Base-by-base conservation (phyloP, 2,113 vertebrate genomes). In the Leptodactylus fuscus region DNA sequence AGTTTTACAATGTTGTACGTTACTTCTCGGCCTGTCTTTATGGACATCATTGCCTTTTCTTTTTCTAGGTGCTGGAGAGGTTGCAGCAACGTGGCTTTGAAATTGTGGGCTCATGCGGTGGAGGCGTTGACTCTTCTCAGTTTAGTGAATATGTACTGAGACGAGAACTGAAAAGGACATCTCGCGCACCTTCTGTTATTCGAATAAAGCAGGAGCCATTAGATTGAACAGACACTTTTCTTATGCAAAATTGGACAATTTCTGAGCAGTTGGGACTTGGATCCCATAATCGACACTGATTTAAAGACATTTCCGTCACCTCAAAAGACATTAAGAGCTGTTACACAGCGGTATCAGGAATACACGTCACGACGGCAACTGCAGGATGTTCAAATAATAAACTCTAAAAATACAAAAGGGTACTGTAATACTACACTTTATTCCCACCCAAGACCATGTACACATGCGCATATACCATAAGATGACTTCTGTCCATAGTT, bases 61-160 rank as follows among this genome's bases (percentile, higher is more conserved):
- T 34, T 53, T 91, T 79, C 1, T 93, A 99, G 98, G 97, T 98
- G 88, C 93, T 99, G 85, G 97, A 99, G 89, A 92, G 96, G 85
- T 92, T 98, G 79, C 97, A 97, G 91, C 96, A 97, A 88, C 95
- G 93, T 87, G 97, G 97, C 0, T 99, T 99, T 93, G 93, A 95
- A 89, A 97, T 99, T 85, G 94, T 96, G 83, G 96, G 94, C 49
- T 98, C 98, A 0, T 97, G 97, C 76, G 98, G 97, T 7, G 97
- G 97, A 75, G 98, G 98, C 2, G 96, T 96, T 87, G 98, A 98
- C 93, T 96, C 97, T 20, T 97, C 97, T 80, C 97, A 98, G 92
- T 99, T 99, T 93, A 97, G 96, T 86, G 97, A 98, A 93, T 98
- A 98, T 18, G 92, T 98, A 88, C 93, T 99, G 69, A 94, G 93